phyloP scores from a whole-genome alignment of 1,140 invertebrate species.

The Notospermus geniculatus region DNA sequence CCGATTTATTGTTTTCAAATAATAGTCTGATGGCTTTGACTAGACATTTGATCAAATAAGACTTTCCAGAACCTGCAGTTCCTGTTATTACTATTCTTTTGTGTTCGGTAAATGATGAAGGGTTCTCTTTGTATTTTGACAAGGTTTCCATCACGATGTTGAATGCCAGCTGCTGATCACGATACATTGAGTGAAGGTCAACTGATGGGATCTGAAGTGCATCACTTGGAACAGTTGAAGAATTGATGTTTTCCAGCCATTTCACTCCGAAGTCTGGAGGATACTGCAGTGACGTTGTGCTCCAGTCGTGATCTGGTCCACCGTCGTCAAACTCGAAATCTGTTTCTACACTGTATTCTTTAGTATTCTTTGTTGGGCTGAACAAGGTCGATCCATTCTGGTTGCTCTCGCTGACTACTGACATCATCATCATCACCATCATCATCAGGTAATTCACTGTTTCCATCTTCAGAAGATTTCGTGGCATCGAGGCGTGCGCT shows the following conservation, averaged over 20 bases:
- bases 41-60: too few species aligned
- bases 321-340: background rate
- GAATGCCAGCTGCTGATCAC: background rate
- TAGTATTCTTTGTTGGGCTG: background rate
- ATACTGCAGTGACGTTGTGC: background rate
- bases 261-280: background rate
- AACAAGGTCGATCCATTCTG: slow-evolving; percentile 7
- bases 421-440: background rate
- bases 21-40: slow-evolving; percentile 13
- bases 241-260: background rate
- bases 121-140: background rate
- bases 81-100: slow-evolving; percentile 11
- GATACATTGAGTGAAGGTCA: background rate
- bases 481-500: background rate
- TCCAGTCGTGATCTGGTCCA: slow-evolving; percentile 6
- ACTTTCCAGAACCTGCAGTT: slow-evolving; percentile 21
- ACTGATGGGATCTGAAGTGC: background rate
- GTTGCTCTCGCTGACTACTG: background rate
- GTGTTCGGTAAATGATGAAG: background rate
- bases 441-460: background rate
- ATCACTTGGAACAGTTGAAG: background rate
- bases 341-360: background rate
- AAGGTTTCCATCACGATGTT: background rate
- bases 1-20: slow-evolving; percentile 19
- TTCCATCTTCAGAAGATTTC: background rate